Evolutionary conservation across 2,797 vertebrate species (phyloP).

Genomic region (Miichthys miiuy): DNA sequence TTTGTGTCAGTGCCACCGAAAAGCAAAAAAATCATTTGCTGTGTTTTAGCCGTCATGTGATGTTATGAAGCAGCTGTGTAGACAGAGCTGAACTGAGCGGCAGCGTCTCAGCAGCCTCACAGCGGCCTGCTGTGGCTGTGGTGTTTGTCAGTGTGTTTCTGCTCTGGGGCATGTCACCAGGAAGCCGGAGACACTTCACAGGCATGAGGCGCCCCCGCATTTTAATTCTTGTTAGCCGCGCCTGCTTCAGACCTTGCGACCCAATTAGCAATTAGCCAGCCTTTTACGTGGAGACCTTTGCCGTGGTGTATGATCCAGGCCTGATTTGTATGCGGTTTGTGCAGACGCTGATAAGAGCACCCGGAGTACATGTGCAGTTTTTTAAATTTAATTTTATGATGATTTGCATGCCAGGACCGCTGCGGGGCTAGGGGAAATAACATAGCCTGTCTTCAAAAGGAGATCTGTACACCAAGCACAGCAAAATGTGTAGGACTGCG

Average conservation of each 20-base stretch:
- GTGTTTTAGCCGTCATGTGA: neutral
- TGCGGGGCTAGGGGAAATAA: slow-evolving; percentile 75
- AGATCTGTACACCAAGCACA: slow-evolving; percentile 77
- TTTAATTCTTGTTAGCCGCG: slow-evolving; percentile 77
- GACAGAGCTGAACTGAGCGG: slow-evolving; percentile 11
- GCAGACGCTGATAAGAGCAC: slow-evolving; percentile 81
- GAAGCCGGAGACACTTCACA: slow-evolving; percentile 73
- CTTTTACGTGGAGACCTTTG: slow-evolving; percentile 75
- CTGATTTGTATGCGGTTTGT: slow-evolving; percentile 85
- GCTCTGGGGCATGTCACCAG: slow-evolving; percentile 75
- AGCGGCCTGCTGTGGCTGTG: slow-evolving; percentile 3
- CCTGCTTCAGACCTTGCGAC: slow-evolving; percentile 74
- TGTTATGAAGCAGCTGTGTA: neutral
- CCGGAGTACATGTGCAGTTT: slow-evolving; percentile 78
- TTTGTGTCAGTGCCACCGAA: neutral
- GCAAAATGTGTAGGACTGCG: slow-evolving; percentile 75
- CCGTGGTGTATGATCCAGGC: slow-evolving; percentile 74
- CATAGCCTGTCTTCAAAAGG: slow-evolving; percentile 83
- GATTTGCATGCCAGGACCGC: slow-evolving; percentile 81
- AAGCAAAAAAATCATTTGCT: neutral
- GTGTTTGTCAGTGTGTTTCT: slow-evolving; percentile 29
- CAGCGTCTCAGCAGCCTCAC: slow-evolving; percentile 14
- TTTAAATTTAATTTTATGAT: slow-evolving; percentile 83
- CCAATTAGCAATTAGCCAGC: slow-evolving; percentile 83
- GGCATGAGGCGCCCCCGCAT: slow-evolving; percentile 55